Percentiles rank a stretch among this genome's conserved stretches.
Conservation (phyloP, 2,888 invertebrate species). For the Coecobrya sp. region DNA sequence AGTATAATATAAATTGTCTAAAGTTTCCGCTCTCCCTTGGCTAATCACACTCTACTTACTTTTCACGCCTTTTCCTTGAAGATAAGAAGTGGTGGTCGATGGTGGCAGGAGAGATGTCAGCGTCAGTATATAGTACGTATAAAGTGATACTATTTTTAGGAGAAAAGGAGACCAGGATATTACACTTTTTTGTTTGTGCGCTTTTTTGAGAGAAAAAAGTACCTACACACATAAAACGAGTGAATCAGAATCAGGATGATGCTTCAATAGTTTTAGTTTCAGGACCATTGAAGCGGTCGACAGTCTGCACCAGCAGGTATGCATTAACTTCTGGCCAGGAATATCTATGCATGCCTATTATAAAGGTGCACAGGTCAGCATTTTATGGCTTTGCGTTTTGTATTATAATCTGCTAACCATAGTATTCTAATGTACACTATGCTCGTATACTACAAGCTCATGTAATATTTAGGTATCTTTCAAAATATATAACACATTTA, state of each 20-base stretch:
- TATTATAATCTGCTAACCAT: neutral
- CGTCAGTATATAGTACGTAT: neutral
- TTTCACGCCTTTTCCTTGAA: conserved; percentile 45
- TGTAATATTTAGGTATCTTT: neutral
- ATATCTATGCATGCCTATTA: neutral
- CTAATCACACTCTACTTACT: conserved; percentile 66
- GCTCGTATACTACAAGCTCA: neutral
- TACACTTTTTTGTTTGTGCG: neutral
- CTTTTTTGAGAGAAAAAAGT: neutral
- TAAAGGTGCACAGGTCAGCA: neutral
- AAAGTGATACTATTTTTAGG: conserved; percentile 35
- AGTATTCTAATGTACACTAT: neutral
- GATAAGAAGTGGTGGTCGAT: neutral
- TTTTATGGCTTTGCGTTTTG: neutral
- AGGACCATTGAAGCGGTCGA: neutral
- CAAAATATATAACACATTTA: no score
- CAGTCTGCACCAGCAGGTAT: conserved; percentile 1
- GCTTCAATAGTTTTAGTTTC: conserved; percentile 53
- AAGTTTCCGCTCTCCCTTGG: conserved; percentile 73
- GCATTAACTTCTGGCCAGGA: neutral
- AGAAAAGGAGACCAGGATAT: neutral
- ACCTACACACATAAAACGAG: neutral
- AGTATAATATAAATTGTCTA: conserved; percentile 74
- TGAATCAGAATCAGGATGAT: neutral
- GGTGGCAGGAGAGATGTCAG: neutral